Base-by-base conservation (phyloP, 2,113 vertebrate genomes). In the Pontoporia blainvillei region DNA sequence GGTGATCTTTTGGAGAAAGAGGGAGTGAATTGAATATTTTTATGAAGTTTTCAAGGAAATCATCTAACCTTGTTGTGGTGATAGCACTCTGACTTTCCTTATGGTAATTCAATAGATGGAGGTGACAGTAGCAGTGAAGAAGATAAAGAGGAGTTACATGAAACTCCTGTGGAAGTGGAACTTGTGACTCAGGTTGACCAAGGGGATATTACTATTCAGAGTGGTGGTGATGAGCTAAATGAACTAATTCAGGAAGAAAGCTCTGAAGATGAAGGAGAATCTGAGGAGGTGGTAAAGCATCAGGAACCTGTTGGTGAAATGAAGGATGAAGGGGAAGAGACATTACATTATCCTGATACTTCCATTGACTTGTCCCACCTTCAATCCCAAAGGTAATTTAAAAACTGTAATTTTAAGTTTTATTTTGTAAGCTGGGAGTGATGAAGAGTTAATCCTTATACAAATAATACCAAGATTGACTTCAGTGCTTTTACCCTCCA, bases 301-400 rank as follows among this genome's bases (percentile, higher is more conserved):
- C 64, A 34, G 0, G 98, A 98, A 61, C 29, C 44, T 13, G 21
- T 41, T 61, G 39, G 90, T 6, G 71, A 99, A 95, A 94, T 69
- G 83, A 95, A 98, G 78, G 98, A 98, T 73, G 98, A 98, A 41
- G 98, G 97, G 52, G 95, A 93, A 69, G 95, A 85, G n/a, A 78
- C 34, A 41, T 69, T 99, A 71, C 97, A 96, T 97, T 99, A 99
- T 79, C 99, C 99, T 1, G 99, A 99, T 69, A 99, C 99, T 1
- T 98, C 98, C 8, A 99, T 99, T 36, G 99, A 99, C 62, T 98
- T 99, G 90, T 99, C 99, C 0, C 99, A 99, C 95, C 99, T 99
- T 44, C 99, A 99, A 82, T 97, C 99, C 27, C 99, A 98, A 98
- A 99, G 99, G 99, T 99, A 97, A 98, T 81, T 18, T 31, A 3